phyloP scores from a whole-genome alignment of 2,888 invertebrate species.

The Andrena chrysosceles region DNA sequence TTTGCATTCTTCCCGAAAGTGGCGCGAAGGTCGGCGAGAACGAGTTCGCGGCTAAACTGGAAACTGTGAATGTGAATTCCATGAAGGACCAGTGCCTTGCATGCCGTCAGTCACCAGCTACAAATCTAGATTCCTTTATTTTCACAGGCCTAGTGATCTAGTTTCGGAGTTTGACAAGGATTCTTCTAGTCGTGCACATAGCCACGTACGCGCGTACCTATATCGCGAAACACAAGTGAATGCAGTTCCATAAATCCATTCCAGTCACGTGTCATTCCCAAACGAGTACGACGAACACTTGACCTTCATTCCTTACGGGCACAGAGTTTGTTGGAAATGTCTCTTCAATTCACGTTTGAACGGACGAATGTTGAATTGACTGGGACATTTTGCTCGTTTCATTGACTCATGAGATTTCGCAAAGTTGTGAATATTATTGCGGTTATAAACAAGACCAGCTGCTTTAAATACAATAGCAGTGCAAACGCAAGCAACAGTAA shows the following conservation, averaged over 20 bases:
- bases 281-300: constrained; percentile 18
- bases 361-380: background rate
- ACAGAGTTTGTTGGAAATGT: background rate
- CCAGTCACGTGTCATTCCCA: constrained; percentile 33
- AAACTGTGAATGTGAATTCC: constrained; percentile 59
- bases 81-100: constrained; percentile 36
- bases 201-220: background rate
- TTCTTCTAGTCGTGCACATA: background rate
- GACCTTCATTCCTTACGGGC: constrained; percentile 25
- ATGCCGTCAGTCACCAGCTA: background rate
- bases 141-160: background rate
- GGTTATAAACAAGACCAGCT: too few species aligned
- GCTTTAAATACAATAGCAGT: too few species aligned
- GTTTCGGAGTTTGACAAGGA: background rate
- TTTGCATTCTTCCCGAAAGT: constrained; percentile 57
- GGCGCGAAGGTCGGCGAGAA: constrained; percentile 67
- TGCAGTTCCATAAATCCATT: constrained; percentile 33
- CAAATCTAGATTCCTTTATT: constrained; percentile 3
- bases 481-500: too few species aligned
- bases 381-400: too few species aligned
- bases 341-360: constrained; percentile 10
- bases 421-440: too few species aligned
- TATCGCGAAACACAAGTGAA: background rate
- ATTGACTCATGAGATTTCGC: too few species aligned
- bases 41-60: constrained; percentile 65